A percentile compares a stretch with the other conserved stretches of the same genome.
These are phyloP conservation scores for Aporophyla nigra DNA, from an alignment of 2,888 invertebrate genomes.

Conservation along the genomic window DNA sequence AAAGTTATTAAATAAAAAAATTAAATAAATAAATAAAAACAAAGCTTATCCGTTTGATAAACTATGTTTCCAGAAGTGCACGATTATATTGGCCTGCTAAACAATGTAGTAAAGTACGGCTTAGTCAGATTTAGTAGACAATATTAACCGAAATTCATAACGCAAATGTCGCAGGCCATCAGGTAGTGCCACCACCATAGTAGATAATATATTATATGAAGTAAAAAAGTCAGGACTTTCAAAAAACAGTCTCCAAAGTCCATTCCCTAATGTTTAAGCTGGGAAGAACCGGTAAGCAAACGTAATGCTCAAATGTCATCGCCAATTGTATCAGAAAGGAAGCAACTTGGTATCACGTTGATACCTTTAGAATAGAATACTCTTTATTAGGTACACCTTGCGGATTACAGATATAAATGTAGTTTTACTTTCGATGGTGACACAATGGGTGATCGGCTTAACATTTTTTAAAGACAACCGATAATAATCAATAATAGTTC, in stretches of 20 bases:
- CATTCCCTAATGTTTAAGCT: neutral
- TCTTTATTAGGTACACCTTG: too few species aligned
- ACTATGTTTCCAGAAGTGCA: neutral
- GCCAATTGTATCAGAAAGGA: neutral
- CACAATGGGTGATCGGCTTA: too few species aligned
- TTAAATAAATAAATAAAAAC: too few species aligned
- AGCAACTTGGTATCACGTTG: neutral
- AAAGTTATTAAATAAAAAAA: too few species aligned
- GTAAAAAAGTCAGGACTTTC: neutral
- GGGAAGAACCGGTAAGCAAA: too few species aligned
- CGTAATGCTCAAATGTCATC: neutral
- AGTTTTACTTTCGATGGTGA: too few species aligned
- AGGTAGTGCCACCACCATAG: neutral
- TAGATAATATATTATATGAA: neutral
- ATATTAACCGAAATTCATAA: neutral
- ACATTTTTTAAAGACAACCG: too few species aligned
- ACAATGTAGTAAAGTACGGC: neutral
- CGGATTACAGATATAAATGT: too few species aligned
- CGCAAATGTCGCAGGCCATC: neutral
- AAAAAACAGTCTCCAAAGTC: neutral
- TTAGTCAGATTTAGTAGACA: neutral
- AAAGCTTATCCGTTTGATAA: too few species aligned
- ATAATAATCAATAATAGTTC: too few species aligned
- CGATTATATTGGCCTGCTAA: neutral
- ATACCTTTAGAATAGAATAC: too few species aligned